These are phyloP conservation scores for Cataglyphis cursor DNA, from an alignment of 2,888 invertebrate species.

Conservation along the genomic window DNA sequence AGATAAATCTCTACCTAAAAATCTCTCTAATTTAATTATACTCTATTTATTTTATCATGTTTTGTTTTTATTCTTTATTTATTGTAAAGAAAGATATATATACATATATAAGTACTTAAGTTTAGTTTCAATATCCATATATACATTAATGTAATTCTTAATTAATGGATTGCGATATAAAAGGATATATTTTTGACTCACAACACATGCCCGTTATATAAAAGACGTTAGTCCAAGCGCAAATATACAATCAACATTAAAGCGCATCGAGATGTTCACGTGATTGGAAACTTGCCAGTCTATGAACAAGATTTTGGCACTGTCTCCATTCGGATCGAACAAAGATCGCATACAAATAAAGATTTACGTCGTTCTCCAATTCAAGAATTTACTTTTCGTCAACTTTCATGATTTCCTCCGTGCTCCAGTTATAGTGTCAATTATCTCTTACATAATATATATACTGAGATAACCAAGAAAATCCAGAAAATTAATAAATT, in stretches of 20 bases:
- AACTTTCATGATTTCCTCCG: neutral
- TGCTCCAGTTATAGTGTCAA: constrained; percentile 13
- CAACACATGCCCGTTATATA: constrained; percentile 15
- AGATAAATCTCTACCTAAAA: neutral
- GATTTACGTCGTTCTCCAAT: constrained; percentile 34
- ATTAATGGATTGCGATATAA: neutral
- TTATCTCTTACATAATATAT: constrained; percentile 9
- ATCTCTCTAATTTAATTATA: constrained; percentile 19
- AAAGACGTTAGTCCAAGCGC: constrained; percentile 26
- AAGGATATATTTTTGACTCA: constrained; percentile 35
- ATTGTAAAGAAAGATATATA: neutral
- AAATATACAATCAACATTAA: constrained; percentile 44
- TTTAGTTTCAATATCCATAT: neutral
- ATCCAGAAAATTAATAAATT: constrained; percentile 1
- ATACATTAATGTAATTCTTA: constrained; percentile 5
- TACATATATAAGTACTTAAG: neutral
- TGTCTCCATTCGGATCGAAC: constrained; percentile 28
- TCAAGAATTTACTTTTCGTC: constrained; percentile 26
- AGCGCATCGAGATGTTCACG: constrained; percentile 33
- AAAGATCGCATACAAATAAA: constrained; percentile 24
- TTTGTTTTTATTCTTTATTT: neutral
- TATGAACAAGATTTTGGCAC: constrained; percentile 41
- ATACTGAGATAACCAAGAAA: neutral
- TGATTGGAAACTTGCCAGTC: constrained; percentile 49
- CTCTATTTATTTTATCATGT: neutral